Evolutionary conservation across 1,140 invertebrate species (phyloP), one percentile per base, ranked within the genome.

Genomic region (Drosophila suzukii): DNA sequence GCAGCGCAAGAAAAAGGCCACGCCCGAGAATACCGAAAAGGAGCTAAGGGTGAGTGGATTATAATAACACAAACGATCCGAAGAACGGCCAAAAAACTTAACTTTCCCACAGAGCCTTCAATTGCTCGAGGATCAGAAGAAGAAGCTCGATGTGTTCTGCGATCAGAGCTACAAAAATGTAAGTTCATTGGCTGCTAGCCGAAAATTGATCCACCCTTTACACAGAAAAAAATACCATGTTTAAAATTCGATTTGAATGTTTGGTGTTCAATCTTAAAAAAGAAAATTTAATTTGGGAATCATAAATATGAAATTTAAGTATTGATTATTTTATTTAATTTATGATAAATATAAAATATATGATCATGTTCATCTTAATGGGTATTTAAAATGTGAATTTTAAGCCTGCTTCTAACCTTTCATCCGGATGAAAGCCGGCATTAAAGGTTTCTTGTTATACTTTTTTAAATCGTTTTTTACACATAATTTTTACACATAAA

Each of bases 131-230:
- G 97, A 98, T 89, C 97, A 98, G 92, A 97, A 97, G 93, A 96
- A 96, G 15, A 97, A 97, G 93, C 93, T 98, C 81, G 97, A 98
- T 91, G 94, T 96, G 24, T 98, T 97, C 92, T 97, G 97, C 86
- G 97, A 98, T 91, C 96, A 97, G 93, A 97, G 97, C 93, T 94
- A 97, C 78, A 97, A 97, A 93, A 97, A 97, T 92, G 97, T 98
- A 94, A 96, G 96, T 95, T 76, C 34, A 39, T 72, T 72, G 58
- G 54, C 51, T 67, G 17, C 36, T 4, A 11, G 27, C 30, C 50
- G 30, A 62, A 53, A 44, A 24, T 20, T 27, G 13, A 34, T 41
- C n/a, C 24, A 27, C 47, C 6, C 7, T 12, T 20, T 53, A 34
- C 60, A 60, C 60, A 43, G 38, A 13, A 6, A 6, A 13, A 43